Evolutionary conservation across 2,888 invertebrate genomes (phyloP).

Genomic region (Nemapogon koenigi): DNA sequence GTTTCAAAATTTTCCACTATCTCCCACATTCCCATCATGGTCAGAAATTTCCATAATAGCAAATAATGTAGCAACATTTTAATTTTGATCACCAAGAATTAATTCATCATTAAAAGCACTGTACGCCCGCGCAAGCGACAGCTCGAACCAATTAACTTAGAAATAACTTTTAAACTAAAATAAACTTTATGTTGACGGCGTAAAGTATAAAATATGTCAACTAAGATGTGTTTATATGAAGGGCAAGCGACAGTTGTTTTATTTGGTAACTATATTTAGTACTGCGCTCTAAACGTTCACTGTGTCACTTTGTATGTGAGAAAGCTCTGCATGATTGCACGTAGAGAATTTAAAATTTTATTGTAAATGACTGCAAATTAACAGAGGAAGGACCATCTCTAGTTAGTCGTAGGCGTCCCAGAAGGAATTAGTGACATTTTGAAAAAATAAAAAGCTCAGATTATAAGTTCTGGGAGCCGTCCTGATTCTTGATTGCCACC

Average conservation of each 20-base stretch:
- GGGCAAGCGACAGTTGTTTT: constrained; percentile 63
- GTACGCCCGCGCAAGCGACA: constrained; percentile 52
- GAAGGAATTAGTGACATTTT: too few relatives aligned
- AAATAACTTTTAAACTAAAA: constrained; percentile 30
- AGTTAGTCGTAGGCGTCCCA: too few relatives aligned
- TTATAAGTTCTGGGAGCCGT: too few relatives aligned
- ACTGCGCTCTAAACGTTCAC: constrained; percentile 6
- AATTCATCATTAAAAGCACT: constrained; percentile 66
- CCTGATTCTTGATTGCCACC: too few relatives aligned
- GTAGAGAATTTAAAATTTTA: too few relatives aligned
- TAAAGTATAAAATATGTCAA: constrained; percentile 35
- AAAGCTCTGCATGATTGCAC: neutral
- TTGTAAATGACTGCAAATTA: too few relatives aligned
- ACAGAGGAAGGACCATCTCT: too few relatives aligned
- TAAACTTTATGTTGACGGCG: constrained; percentile 28
- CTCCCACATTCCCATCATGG: too few relatives aligned
- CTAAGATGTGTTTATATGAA: constrained; percentile 44
- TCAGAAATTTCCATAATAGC: too few relatives aligned
- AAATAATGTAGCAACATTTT: constrained; percentile 6
- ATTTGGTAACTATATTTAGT: constrained; percentile 63
- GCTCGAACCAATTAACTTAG: constrained; percentile 50
- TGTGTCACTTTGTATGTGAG: constrained; percentile 4
- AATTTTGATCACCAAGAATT: constrained; percentile 26
- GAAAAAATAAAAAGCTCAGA: too few relatives aligned
- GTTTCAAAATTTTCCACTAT: too few relatives aligned